These are phyloP conservation scores for Chrysaora quinquecirrha DNA, from an alignment of 30 jellyfish, hydroid and myxozoan species.

Conservation along the genomic window DNA sequence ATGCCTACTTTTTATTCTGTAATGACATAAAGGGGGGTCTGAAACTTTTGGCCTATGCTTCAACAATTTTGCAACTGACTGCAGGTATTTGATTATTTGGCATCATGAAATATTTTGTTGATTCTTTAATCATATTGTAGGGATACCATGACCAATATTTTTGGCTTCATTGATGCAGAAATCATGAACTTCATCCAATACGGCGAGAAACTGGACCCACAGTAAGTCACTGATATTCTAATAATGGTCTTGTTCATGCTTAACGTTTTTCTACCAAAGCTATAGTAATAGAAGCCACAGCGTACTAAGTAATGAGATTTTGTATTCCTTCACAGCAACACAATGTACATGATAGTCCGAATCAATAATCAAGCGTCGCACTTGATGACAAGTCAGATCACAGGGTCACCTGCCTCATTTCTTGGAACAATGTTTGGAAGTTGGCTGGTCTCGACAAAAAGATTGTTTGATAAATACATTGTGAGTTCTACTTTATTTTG, in stretches of 20 bases:
- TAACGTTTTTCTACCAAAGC: too few species aligned
- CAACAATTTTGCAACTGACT: too few species aligned
- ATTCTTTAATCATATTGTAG: too few species aligned
- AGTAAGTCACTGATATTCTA: conserved; percentile 71
- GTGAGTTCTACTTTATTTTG: too few species aligned
- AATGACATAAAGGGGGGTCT: too few species aligned
- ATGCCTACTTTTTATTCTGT: conserved; percentile 2
- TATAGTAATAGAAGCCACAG: too few species aligned
- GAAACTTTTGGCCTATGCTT: too few species aligned
- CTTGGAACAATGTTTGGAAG: conserved; percentile 95
- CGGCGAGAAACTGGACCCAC: conserved; percentile 94
- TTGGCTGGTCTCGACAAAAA: conserved; percentile 90
- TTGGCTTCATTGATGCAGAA: conserved; percentile 82
- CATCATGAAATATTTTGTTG: too few species aligned
- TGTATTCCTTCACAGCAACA: conserved; percentile 46
- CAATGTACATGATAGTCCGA: conserved; percentile 90
- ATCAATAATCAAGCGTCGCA: conserved; percentile 94
- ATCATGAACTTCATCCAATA: conserved; percentile 65
- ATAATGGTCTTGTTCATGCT: too few species aligned
- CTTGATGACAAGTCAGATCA: conserved; percentile 91
- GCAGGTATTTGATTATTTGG: too few species aligned
- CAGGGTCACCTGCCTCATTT: conserved; percentile 97
- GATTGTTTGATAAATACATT: conserved; percentile 84
- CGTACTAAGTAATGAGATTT: too few species aligned
- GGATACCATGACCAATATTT: conserved; percentile 84